These are phyloP conservation scores for Cebidichthys violaceus DNA, from an alignment of 2,113 vertebrate genomes.

Conservation along the genomic window DNA sequence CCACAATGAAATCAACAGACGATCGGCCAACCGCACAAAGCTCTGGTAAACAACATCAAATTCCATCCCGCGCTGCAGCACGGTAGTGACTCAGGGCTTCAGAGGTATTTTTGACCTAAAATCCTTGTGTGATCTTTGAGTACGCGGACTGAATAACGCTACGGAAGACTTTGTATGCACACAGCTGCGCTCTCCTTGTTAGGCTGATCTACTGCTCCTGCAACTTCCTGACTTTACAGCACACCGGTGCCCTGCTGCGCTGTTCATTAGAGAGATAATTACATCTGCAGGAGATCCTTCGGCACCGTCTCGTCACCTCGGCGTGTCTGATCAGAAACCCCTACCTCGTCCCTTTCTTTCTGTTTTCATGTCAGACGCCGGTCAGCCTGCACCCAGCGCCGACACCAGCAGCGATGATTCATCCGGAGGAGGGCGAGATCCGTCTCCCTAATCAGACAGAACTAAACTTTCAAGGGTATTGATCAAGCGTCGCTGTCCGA, in stretches of 20 bases:
- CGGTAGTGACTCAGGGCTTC: neutral
- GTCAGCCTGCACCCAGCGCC: constrained; percentile 19
- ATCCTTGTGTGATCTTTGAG: neutral
- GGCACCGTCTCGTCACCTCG: constrained; percentile 51
- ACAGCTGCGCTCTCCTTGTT: constrained; percentile 58
- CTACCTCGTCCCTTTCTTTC: constrained; percentile 11
- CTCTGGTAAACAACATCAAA: neutral
- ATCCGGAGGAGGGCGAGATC: constrained; percentile 41
- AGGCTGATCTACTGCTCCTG: constrained; percentile 54
- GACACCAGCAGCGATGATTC: constrained; percentile 43
- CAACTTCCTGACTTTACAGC: constrained; percentile 52
- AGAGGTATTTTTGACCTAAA: neutral
- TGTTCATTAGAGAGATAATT: constrained; percentile 74
- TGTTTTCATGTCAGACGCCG: constrained; percentile 10
- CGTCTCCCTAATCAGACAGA: constrained; percentile 58
- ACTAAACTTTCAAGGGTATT: constrained; percentile 73
- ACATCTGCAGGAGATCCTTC: constrained; percentile 72
- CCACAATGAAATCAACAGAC: too few species aligned
- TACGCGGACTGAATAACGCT: neutral
- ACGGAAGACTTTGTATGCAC: neutral
- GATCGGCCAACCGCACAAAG: neutral
- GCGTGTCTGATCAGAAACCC: constrained; percentile 44
- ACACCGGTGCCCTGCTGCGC: constrained; percentile 44
- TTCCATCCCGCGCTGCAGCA: too few species aligned
- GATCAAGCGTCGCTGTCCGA: constrained; percentile 65